Conservation (phyloP, 2,113 vertebrate species). For the Rhineura floridana region DNA sequence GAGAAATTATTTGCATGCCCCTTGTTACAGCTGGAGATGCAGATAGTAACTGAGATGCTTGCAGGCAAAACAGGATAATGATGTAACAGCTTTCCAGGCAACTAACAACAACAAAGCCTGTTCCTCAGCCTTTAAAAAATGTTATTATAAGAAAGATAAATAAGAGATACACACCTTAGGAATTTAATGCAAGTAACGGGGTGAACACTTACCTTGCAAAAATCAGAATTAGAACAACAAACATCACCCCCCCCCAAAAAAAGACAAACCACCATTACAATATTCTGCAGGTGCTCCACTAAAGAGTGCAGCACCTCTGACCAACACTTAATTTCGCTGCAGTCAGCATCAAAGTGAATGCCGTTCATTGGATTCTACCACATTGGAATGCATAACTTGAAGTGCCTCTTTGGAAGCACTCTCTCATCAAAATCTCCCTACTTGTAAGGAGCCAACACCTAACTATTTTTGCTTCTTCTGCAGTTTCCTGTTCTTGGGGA, state of each 20-base stretch:
- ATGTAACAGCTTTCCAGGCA: constrained; percentile 1
- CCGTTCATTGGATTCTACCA: not conserved
- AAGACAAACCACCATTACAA: not conserved
- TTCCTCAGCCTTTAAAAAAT: too few species aligned
- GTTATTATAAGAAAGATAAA: constrained; percentile 7
- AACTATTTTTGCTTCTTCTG: not conserved
- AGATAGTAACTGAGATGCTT: constrained; percentile 31
- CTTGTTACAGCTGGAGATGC: not conserved
- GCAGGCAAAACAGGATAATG: constrained; percentile 6
- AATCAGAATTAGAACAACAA: not conserved
- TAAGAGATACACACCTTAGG: constrained; percentile 29
- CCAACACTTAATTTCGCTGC: not conserved
- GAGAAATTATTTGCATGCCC: constrained; percentile 44
- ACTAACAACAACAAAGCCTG: not conserved
- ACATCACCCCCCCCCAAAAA: not conserved
- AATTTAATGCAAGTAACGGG: constrained; percentile 48
- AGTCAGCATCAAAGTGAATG: not conserved
- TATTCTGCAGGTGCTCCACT: not conserved
- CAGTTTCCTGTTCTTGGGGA: not conserved
- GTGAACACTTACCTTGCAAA: not conserved
- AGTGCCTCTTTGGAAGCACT: not conserved
- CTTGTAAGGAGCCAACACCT: not conserved
- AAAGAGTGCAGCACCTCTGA: not conserved
- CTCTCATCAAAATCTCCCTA: not conserved
- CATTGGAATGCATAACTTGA: not conserved